Evolutionary conservation across 2,888 invertebrate genomes (phyloP).

Genomic region (Hirudinaria manillensis): DNA sequence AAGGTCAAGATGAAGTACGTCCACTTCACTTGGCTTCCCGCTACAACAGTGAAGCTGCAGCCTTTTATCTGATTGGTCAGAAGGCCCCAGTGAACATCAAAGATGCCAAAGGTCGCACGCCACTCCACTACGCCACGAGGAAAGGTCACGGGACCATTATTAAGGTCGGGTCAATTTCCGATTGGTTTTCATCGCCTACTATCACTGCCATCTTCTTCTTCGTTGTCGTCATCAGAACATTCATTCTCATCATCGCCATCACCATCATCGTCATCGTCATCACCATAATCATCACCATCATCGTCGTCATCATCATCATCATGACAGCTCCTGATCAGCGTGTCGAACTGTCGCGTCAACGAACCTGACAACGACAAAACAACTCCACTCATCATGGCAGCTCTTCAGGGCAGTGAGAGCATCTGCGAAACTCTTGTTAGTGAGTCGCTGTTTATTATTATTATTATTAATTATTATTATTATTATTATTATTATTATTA

Average conservation of each 20-base stretch:
- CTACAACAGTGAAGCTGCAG: constrained; percentile 39
- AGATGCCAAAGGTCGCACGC: constrained; percentile 41
- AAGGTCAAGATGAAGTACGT: constrained; percentile 37
- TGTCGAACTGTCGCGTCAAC: constrained; percentile 40
- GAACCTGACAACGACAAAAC: constrained; percentile 39
- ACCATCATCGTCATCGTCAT: constrained; percentile 9
- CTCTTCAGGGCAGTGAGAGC: constrained; percentile 39
- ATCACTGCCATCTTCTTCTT: background rate
- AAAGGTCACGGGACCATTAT: constrained; percentile 38
- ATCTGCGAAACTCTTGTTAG: constrained; percentile 40
- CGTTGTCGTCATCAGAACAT: background rate
- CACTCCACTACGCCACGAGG: constrained; percentile 42
- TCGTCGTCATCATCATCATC: constrained; percentile 9
- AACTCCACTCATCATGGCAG: constrained; percentile 42
- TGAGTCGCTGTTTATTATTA: background rate
- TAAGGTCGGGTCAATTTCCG: constrained; percentile 35
- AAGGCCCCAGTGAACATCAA: constrained; percentile 38
- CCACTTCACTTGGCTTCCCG: constrained; percentile 40
- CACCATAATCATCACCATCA: constrained; percentile 12
- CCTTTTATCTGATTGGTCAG: constrained; percentile 37
- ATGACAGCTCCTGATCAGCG: constrained; percentile 39
- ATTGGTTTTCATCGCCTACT: no score
- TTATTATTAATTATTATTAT: background rate
- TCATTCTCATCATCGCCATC: background rate
- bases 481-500: no score